Conservation (phyloP, 2,797 vertebrate genomes). For the Australoheros facetus region DNA sequence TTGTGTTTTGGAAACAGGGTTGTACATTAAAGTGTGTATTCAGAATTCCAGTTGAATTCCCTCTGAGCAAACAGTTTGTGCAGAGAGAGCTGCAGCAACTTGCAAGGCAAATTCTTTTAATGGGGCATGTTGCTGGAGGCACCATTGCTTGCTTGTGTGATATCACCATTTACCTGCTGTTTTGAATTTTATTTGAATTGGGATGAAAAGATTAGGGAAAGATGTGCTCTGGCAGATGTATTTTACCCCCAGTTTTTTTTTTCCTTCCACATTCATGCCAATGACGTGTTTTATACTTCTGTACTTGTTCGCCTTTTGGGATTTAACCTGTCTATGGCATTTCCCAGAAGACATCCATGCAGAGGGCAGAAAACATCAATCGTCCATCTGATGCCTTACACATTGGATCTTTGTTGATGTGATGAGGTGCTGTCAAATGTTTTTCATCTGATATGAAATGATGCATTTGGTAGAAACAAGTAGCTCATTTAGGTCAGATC, state of each 20-base stretch:
- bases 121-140: slow-evolving; percentile 78
- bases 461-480: slow-evolving; percentile 27
- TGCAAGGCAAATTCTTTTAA: slow-evolving; percentile 73
- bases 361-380: slow-evolving; percentile 80
- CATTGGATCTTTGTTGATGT: slow-evolving; percentile 64
- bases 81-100: slow-evolving; percentile 69
- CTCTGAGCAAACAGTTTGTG: slow-evolving; percentile 76
- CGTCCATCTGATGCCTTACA: slow-evolving; percentile 61
- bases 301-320: slow-evolving; percentile 72
- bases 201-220: slow-evolving; percentile 76
- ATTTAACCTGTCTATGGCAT: slow-evolving; percentile 63
- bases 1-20: background rate
- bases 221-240: slow-evolving; percentile 64
- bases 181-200: slow-evolving; percentile 82
- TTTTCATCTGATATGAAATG: slow-evolving; percentile 44
- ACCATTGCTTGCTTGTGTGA: slow-evolving; percentile 76
- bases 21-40: slow-evolving; percentile 68
- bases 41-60: slow-evolving; percentile 66
- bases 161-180: slow-evolving; percentile 80
- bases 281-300: slow-evolving; percentile 65
- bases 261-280: slow-evolving; percentile 58
- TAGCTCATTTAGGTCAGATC: slow-evolving; percentile 5
- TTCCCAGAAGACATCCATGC: slow-evolving; percentile 77
- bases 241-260: slow-evolving; percentile 68
- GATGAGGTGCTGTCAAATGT: slow-evolving; percentile 64